Evolutionary conservation across 2,797 vertebrate species (phyloP), one percentile per base, ranked within the genome.

Genomic region (Falco berigora): DNA sequence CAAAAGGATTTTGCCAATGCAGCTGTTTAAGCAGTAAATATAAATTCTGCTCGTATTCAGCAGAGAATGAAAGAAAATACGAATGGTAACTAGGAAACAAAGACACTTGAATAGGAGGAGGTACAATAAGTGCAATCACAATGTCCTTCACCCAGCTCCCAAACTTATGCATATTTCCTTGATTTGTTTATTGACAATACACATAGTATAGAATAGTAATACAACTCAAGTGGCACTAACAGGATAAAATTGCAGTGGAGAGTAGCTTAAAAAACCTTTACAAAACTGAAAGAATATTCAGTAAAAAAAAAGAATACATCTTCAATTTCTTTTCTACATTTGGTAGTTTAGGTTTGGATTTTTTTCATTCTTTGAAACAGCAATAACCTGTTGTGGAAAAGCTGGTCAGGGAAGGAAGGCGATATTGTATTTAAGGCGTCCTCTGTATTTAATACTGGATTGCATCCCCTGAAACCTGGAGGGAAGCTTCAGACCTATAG

Each of bases 11-110:
- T 82, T 85, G 80, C 59, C 52, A 92, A 79, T 56, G 38, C 47
- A 85, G 80, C 49, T 92, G 61, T 46, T 90, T 30, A 81, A 89
- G 71, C 47, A 94, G 67, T 21, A n/a, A 67, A 89, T 91, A 24
- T 47, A 94, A 95, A 95, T 89, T 92, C 80, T 71, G 56, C 52
- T 88, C 77, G 42, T 68, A 73, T 46, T 81, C 66, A 92, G 73
- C 28, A 71, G 79, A 63, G 49, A 79, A 52, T 3, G 74, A 82
- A 82, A 75, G 47, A 92, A 92, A 82, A 47, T 8, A 63, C 1
- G 3, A 88, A 81, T 18, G 38, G 74, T 61, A 94, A 62, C 79
- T 46, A 76, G 63, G 79, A 90, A 81, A 92, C 62, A 84, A 89
- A 91, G 63, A 25, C 53, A 80, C 77, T 89, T 50, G 59, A 95